Conservation (phyloP, 2,113 vertebrate genomes). For the Dascyllus trimaculatus region DNA sequence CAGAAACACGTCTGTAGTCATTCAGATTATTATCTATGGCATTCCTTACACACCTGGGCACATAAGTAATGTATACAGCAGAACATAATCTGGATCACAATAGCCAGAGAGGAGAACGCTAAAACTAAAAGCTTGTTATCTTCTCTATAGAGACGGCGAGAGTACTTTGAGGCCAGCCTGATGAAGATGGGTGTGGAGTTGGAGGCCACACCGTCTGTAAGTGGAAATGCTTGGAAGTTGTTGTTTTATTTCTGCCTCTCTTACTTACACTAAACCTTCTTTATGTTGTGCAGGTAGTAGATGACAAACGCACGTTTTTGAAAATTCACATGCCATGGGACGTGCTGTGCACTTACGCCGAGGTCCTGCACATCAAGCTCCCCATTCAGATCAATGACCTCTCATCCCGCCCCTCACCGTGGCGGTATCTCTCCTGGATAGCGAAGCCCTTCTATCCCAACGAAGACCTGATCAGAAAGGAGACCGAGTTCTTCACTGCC, state of each 20-base stretch:
- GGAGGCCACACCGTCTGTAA: conserved; percentile 91
- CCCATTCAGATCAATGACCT: conserved; percentile 90
- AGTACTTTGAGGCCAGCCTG: conserved; percentile 90
- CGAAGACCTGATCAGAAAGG: conserved; percentile 88
- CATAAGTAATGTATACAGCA: no score
- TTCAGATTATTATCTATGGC: no score
- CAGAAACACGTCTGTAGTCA: no score
- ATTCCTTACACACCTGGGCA: no score
- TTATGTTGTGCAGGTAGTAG: conserved; percentile 82
- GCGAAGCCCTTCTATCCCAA: conserved; percentile 88
- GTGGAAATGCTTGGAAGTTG: conserved; percentile 42
- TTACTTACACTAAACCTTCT: no score
- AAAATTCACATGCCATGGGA: conserved; percentile 95
- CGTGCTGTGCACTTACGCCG: conserved; percentile 89
- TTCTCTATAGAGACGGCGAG: conserved; percentile 86
- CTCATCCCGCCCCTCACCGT: conserved; percentile 82
- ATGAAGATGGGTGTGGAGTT: conserved; percentile 91
- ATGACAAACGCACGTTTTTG: conserved; percentile 89
- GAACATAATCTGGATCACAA: neutral
- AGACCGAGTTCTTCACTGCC: conserved; percentile 92
- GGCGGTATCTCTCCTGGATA: conserved; percentile 88
- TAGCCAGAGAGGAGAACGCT: neutral
- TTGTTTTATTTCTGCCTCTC: fast-evolving
- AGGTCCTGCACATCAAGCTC: conserved; percentile 94
- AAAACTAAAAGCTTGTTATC: neutral